Base-by-base conservation (phyloP, 2,888 invertebrate genomes). In the Ptychoptera contaminata region DNA sequence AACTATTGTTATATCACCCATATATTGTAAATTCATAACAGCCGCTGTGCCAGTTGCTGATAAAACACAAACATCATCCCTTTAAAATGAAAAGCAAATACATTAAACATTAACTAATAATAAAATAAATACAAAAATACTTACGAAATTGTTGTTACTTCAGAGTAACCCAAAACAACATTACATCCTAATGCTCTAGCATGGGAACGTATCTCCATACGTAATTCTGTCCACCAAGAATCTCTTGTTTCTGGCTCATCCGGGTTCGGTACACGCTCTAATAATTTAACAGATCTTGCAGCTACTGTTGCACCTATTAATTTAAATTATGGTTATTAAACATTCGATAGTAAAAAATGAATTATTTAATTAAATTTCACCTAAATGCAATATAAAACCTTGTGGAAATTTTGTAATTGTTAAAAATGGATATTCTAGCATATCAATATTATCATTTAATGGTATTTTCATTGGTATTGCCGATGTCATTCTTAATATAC, bases 41-140 rank as follows among this genome's bases (percentile, higher is more conserved):
- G 92, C 94, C 2, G 94, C 96, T 0, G 96, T 96, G 0, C 96
- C 96, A 15, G 79, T 83, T 0, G 91, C 94, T 42, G 91, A 93
- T 32, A 97, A 63, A 1, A 97, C 84, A 59, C 93, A 93, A 0
- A 96, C 87, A 55, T 96, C 96, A 56, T 94, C 96, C 53, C 93
- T 93, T 60, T 16, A 66, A 61, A 48, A 46, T 14, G 34, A 66
- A 60, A 46, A 47, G 49, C 31, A 42, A 48, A 30, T 44, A 40
- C 16, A 36, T 16, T 37, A 30, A 23, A 23, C 7, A 5, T 5
- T 23, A 23, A 14, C 14, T 2, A 8, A 38, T 31, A 45, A 48
- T 39, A 42, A 16, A 49, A 46, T 23, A 30, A 23, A 31, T 31
- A 40, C 39, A 31, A 12, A 6, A 38, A 23, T 16, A 50, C 69